Evolutionary conservation across 2,797 vertebrate species (phyloP).

Genomic region (Leuciscus waleckii): DNA sequence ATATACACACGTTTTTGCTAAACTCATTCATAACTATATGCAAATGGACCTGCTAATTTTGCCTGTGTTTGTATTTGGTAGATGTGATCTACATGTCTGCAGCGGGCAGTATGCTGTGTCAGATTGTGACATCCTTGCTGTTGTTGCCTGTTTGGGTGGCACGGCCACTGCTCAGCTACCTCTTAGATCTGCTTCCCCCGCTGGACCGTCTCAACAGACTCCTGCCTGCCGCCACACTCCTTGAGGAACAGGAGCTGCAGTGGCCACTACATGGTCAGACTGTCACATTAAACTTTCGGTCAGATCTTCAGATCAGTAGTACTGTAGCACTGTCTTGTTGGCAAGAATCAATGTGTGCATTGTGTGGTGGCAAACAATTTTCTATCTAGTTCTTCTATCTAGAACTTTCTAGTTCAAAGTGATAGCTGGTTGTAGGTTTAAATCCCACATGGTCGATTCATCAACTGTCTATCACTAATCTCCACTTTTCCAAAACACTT

Average conservation of each 20-base stretch:
- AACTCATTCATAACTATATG: neutral
- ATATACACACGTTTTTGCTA: neutral
- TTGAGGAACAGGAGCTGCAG: slow-evolving; percentile 97
- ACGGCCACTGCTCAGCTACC: slow-evolving; percentile 88
- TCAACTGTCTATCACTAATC: neutral
- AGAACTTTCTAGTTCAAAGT: neutral
- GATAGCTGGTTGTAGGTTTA: neutral
- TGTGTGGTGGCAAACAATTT: too few relatives aligned
- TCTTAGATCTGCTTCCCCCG: slow-evolving; percentile 93
- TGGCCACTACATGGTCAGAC: slow-evolving; percentile 95
- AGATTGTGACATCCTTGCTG: slow-evolving; percentile 91
- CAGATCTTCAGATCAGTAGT: neutral
- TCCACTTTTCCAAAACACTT: neutral
- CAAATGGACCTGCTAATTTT: neutral
- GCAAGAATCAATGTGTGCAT: neutral
- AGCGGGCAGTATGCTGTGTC: slow-evolving; percentile 96
- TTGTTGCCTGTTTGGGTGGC: slow-evolving; percentile 93
- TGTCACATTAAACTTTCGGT: neutral
- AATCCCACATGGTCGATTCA: neutral
- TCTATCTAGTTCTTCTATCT: too few relatives aligned
- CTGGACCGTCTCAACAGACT: slow-evolving; percentile 93
- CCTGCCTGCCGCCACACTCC: slow-evolving; percentile 88
- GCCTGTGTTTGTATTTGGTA: slow-evolving; percentile 62
- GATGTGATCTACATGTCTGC: slow-evolving; percentile 96
- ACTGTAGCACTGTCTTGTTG: neutral